Percentiles rank a stretch among this genome's conserved stretches.
phyloP scores from a whole-genome alignment of 2,888 invertebrate genomes.

The Apotomis betuletana region DNA sequence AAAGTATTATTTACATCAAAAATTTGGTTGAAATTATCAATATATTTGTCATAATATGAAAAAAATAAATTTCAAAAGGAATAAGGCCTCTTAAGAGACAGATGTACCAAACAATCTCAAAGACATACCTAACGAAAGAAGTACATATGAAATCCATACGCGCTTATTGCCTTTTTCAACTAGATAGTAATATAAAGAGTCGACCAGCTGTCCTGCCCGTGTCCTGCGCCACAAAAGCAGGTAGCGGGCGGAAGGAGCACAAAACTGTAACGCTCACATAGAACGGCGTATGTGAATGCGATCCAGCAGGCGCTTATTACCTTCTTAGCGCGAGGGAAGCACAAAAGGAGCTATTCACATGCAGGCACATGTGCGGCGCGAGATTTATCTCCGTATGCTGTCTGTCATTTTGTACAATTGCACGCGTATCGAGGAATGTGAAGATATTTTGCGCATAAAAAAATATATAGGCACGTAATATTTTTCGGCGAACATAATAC shows the following conservation, averaged over 20 bases:
- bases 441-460: constrained; percentile 6
- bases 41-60: no score
- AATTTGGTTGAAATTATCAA: no score
- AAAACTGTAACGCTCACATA: constrained; percentile 16
- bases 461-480: background rate
- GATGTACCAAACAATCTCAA: constrained; percentile 24
- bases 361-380: constrained; percentile 14
- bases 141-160: background rate
- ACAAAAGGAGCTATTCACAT: constrained; percentile 33
- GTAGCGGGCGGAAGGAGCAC: constrained; percentile 47
- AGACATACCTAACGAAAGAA: background rate
- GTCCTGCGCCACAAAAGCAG: constrained; percentile 54
- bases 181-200: constrained; percentile 4
- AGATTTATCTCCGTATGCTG: constrained; percentile 34
- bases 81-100: no score
- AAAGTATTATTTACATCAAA: no score
- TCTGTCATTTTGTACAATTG: constrained; percentile 39
- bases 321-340: constrained; percentile 11
- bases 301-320: background rate
- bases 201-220: constrained; percentile 59
- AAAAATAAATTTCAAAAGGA: no score
- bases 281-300: background rate
- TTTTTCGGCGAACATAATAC: background rate
- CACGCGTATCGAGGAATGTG: constrained; percentile 28
- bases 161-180: constrained; percentile 6